Percentiles rank a stretch among this genome's conserved stretches.
phyloP scores from a whole-genome alignment of 2,888 invertebrate genomes.

The Tipula vernalis region DNA sequence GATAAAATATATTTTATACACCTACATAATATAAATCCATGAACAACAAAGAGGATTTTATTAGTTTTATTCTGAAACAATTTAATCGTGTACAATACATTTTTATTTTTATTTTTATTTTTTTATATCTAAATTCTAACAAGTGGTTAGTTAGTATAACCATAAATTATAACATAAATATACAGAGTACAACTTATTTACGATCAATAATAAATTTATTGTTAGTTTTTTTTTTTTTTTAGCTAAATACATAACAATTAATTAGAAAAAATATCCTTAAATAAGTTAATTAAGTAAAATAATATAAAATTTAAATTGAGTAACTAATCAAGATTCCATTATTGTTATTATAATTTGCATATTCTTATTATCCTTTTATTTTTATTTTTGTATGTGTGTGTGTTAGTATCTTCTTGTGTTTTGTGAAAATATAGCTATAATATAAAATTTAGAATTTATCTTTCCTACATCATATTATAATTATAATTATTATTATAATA shows the following conservation, averaged over 20 bases:
- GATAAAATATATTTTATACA: background rate
- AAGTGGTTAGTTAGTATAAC: background rate
- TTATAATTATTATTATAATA: background rate
- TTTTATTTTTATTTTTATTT: no score
- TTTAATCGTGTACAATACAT: background rate
- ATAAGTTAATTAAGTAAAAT: background rate
- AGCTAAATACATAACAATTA: background rate
- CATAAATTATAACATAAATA: background rate
- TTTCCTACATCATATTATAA: background rate
- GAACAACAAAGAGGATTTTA: background rate
- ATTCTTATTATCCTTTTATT: background rate
- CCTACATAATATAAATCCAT: background rate
- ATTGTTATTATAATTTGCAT: background rate
- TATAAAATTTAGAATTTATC: background rate
- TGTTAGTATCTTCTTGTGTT: background rate
- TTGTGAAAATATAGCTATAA: background rate
- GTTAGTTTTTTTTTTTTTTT: background rate
- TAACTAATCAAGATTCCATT: background rate
- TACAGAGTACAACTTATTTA: background rate
- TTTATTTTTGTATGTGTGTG: background rate
- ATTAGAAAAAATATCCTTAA: background rate
- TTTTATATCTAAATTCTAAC: background rate
- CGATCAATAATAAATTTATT: background rate
- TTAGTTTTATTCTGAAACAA: background rate
- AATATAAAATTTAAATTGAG: background rate